Evolutionary conservation across 2,888 invertebrate genomes (phyloP).

Genomic region (Eupithecia centaureata): DNA sequence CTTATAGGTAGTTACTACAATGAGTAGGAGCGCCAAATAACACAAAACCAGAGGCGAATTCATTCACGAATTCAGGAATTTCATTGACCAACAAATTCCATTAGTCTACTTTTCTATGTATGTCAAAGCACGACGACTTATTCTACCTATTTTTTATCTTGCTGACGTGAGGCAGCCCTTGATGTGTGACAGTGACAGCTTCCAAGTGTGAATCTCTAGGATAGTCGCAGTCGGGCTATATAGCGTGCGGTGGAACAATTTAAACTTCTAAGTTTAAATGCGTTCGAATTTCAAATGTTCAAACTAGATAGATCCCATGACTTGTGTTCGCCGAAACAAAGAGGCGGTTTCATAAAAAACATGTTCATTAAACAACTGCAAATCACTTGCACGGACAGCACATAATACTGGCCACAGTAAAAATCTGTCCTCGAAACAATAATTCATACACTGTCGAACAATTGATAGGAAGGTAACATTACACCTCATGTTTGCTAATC

Average conservation of each 20-base stretch:
- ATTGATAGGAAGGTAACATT: slow-evolving; percentile 25
- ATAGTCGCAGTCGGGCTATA: slow-evolving; percentile 21
- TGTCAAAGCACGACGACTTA: slow-evolving; percentile 10
- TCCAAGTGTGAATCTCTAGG: slow-evolving; percentile 51
- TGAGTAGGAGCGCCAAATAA: not conserved
- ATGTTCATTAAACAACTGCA: not conserved
- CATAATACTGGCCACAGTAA: not conserved
- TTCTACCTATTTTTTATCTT: slow-evolving; percentile 8
- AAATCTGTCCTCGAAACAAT: not conserved
- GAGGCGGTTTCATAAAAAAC: not conserved
- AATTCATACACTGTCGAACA: slow-evolving; percentile 5
- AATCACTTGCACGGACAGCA: not conserved
- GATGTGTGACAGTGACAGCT: slow-evolving; percentile 44
- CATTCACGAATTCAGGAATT: slow-evolving; percentile 1
- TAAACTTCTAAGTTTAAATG: slow-evolving; percentile 2
- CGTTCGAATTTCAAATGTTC: slow-evolving; percentile 5
- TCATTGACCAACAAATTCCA: not conserved
- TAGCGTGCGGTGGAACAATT: slow-evolving; percentile 19
- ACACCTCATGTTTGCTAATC: slow-evolving; percentile 27
- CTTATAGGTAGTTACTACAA: too few relatives aligned
- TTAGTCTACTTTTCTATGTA: slow-evolving; percentile 7
- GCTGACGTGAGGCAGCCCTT: slow-evolving; percentile 28
- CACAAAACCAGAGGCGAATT: not conserved
- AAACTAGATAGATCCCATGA: not conserved
- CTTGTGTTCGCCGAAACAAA: not conserved